Conservation (phyloP, 2,113 vertebrate genomes). For the Tupaia tana region DNA sequence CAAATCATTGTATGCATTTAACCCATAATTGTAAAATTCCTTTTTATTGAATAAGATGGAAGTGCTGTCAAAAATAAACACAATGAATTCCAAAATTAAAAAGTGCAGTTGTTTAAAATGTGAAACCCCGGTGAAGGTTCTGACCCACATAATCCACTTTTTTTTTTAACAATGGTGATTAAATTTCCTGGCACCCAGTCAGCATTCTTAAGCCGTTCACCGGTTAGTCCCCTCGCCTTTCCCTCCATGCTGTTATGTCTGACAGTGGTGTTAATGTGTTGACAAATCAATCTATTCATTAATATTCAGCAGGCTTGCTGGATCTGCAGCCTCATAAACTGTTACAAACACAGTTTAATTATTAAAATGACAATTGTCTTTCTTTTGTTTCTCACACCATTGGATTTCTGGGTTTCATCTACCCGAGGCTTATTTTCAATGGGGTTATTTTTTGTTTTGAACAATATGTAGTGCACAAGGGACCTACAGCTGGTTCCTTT, state of each 20-base stretch:
- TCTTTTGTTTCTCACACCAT: slow-evolving; percentile 75
- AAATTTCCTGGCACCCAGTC: slow-evolving; percentile 14
- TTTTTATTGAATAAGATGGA: slow-evolving; percentile 4
- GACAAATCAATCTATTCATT: slow-evolving; percentile 81
- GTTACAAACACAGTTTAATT: slow-evolving; percentile 82
- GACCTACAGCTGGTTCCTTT: slow-evolving; percentile 79
- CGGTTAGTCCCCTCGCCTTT: slow-evolving; percentile 19
- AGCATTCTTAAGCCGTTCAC: slow-evolving; percentile 41
- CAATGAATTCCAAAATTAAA: slow-evolving; percentile 18
- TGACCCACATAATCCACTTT: slow-evolving; percentile 37
- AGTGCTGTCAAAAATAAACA: neutral
- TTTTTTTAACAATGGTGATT: neutral
- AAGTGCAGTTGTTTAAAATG: slow-evolving; percentile 32
- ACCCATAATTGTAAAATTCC: neutral
- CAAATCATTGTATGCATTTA: neutral
- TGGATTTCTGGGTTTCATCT: slow-evolving; percentile 73
- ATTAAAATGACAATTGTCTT: slow-evolving; percentile 79
- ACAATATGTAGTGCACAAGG: slow-evolving; percentile 72
- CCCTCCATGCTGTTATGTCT: slow-evolving; percentile 55
- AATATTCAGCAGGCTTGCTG: slow-evolving; percentile 77
- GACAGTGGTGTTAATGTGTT: slow-evolving; percentile 79
- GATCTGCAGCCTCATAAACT: slow-evolving; percentile 70
- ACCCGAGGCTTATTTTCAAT: slow-evolving; percentile 72
- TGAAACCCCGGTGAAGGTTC: neutral
- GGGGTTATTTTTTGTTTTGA: slow-evolving; percentile 79